phyloP scores from a whole-genome alignment of 30 jellyfish, hydroid and myxozoan species.

The Hydra vulgaris region DNA sequence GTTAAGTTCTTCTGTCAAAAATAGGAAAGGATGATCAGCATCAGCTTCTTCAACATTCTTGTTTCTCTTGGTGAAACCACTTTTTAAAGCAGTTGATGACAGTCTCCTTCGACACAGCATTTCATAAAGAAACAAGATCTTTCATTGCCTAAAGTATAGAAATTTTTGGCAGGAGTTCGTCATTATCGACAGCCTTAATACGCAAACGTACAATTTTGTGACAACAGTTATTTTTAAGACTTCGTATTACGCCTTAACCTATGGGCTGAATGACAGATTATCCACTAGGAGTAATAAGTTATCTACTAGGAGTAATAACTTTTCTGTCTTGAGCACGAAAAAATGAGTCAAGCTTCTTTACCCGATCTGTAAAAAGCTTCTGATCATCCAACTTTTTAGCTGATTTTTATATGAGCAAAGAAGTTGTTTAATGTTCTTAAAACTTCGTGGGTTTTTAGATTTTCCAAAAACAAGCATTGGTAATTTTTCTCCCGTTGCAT shows the following conservation, averaged over 20 bases:
- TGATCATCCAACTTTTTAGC: neutral
- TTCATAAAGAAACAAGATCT: neutral
- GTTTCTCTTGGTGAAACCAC: neutral
- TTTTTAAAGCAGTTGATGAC: neutral
- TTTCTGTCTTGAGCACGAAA: neutral
- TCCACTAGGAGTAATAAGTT: neutral
- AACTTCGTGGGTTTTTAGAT: constrained; percentile 23
- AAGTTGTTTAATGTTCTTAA: constrained; percentile 1
- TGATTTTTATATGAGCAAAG: constrained; percentile 15
- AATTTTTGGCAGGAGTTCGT: neutral
- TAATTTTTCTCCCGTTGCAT: too few species aligned
- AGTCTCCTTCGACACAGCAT: neutral
- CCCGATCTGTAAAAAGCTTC: neutral
- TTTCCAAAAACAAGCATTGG: constrained; percentile 26
- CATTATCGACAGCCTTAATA: neutral
- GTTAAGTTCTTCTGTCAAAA: neutral
- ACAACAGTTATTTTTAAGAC: neutral
- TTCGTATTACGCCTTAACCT: neutral
- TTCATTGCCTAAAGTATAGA: neutral
- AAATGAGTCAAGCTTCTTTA: neutral
- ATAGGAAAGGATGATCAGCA: neutral
- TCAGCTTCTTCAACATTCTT: neutral
- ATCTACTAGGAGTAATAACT: neutral
- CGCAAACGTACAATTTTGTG: neutral
- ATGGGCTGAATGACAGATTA: neutral